Evolutionary conservation across 2,888 invertebrate genomes (phyloP), one percentile per base, ranked within the genome.

Genomic region (Iselma pallidipennis): DNA sequence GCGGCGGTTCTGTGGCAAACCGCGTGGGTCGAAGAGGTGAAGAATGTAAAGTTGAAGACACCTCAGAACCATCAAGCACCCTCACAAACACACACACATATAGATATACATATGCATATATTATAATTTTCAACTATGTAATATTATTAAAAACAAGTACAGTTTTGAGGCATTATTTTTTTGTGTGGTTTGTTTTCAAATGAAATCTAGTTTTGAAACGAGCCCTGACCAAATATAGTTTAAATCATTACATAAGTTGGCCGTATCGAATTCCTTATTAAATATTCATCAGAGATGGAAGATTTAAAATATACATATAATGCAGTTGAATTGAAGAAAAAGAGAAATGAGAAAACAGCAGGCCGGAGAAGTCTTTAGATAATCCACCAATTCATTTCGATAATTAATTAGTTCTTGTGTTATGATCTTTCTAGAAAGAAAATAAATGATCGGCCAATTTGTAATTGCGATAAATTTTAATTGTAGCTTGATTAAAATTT

Each of bases 51-150:
- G 70, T 70, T 72, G 71, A 70, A 73, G 70, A 74, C 71, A 71
- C 69, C 71, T 72, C 70, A 66, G 66, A 71, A 70, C 72, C 71
- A 74, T 74, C 74, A 72, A 74, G 74, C 68, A 72, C 71, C 68
- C 72, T 73, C 68, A 70, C 73, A 74, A 67, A 71, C 72, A 70
- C 72, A 73, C 73, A 74, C 73, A 73, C 64, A 73, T 75, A n/a
- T n/a, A n/a, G n/a, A n/a, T n/a, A n/a, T n/a, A n/a, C n/a, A n/a
- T n/a, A n/a, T n/a, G n/a, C n/a, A n/a, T n/a, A n/a, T n/a, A n/a
- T n/a, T n/a, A n/a, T n/a, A n/a, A n/a, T n/a, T n/a, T n/a, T n/a
- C n/a, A n/a, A n/a, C n/a, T n/a, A n/a, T n/a, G n/a, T n/a, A n/a
- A n/a, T n/a, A n/a, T n/a, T n/a, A n/a, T n/a, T n/a, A n/a, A n/a